These are phyloP conservation scores for Pararge aegeria DNA, from an alignment of 1,140 invertebrate genomes.

Conservation along the genomic window DNA sequence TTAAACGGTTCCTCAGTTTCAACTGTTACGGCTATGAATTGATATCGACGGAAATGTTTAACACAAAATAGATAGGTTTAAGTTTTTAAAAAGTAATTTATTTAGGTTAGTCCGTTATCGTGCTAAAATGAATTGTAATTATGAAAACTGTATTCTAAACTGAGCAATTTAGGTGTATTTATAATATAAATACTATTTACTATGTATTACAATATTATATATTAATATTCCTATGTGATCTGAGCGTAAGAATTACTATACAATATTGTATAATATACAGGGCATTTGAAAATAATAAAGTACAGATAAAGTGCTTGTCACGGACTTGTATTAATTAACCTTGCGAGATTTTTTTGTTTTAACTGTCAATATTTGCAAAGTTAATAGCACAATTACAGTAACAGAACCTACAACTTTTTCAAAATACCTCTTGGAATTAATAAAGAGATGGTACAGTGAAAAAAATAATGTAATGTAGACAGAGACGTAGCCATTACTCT, in stretches of 20 bases:
- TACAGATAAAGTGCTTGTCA: neutral
- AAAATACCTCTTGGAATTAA: too few relatives aligned
- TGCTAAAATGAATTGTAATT: slow-evolving; percentile 25
- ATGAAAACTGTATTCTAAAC: slow-evolving; percentile 39
- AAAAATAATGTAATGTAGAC: too few relatives aligned
- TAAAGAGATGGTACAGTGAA: too few relatives aligned
- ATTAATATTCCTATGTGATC: slow-evolving; percentile 38
- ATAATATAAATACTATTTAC: neutral
- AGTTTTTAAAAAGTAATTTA: slow-evolving; percentile 45
- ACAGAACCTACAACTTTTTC: too few relatives aligned
- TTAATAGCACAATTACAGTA: too few relatives aligned
- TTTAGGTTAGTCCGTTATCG: slow-evolving; percentile 36
- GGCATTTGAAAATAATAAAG: slow-evolving; percentile 19
- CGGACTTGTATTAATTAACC: too few relatives aligned
- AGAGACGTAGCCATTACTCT: neutral
- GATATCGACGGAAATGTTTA: slow-evolving; percentile 42
- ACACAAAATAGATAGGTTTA: slow-evolving; percentile 42
- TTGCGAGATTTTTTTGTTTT: too few relatives aligned
- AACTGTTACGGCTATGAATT: neutral
- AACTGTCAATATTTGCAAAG: too few relatives aligned
- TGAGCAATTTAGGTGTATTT: slow-evolving; percentile 42
- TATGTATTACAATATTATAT: slow-evolving; percentile 17
- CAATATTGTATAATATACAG: slow-evolving; percentile 26
- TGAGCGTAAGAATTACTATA: slow-evolving; percentile 23
- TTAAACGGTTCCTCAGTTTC: too few relatives aligned